Conservation (phyloP, 2,113 vertebrate genomes). For the Phaethornis superciliosus region DNA sequence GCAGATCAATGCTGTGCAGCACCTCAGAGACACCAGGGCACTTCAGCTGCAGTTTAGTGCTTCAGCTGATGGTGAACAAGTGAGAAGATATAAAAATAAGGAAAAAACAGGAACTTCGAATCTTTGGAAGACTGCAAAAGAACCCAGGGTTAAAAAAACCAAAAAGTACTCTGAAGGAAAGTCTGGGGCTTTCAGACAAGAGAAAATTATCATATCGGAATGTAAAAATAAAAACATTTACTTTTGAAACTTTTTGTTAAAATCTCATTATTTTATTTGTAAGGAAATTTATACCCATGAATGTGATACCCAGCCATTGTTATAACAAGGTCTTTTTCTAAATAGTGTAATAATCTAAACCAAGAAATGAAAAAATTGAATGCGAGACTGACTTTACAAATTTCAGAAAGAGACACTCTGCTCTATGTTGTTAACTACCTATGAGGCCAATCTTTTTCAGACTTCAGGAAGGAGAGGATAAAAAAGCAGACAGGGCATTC, state of each 20-base stretch:
- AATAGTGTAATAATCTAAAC: background rate
- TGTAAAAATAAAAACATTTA: background rate
- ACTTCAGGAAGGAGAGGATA: background rate
- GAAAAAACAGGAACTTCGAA: background rate
- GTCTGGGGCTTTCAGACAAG: background rate
- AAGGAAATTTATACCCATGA: conserved; percentile 17
- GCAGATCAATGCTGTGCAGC: background rate
- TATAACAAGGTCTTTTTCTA: background rate
- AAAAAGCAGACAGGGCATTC: background rate
- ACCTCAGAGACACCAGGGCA: background rate
- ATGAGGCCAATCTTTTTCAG: background rate
- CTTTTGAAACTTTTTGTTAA: conserved; percentile 2
- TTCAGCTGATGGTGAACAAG: background rate
- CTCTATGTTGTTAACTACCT: background rate
- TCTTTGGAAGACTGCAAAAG: background rate
- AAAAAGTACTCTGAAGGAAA: background rate
- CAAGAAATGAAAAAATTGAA: background rate
- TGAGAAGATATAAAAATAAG: background rate
- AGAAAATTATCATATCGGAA: background rate
- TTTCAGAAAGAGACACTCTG: background rate
- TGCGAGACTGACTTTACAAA: background rate
- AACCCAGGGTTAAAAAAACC: background rate
- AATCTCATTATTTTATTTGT: conserved; percentile 33
- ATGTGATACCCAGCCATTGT: background rate
- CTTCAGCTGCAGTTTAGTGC: background rate